These are phyloP conservation scores for Genyomyrus donnyi DNA, from an alignment of 2,113 vertebrate species.

Conservation along the genomic window DNA sequence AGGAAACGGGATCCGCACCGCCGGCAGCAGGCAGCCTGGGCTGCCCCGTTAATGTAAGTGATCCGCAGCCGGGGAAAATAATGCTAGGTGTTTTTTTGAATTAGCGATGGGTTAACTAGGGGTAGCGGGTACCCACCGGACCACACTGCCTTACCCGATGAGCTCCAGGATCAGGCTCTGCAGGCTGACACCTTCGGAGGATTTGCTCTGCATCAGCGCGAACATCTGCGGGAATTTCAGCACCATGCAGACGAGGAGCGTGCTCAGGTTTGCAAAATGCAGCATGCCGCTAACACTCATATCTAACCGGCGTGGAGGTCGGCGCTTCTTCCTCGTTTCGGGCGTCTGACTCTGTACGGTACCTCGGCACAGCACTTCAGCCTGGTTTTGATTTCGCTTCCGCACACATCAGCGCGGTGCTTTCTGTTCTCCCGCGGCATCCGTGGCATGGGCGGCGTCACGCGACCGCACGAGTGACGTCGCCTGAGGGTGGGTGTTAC, in stretches of 20 bases:
- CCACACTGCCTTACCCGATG: conserved; percentile 59
- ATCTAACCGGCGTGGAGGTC: background rate
- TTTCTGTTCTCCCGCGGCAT: background rate
- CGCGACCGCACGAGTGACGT: background rate
- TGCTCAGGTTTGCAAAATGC: conserved; percentile 73
- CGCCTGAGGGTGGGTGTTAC: background rate
- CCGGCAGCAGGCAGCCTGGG: background rate
- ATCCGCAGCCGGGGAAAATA: background rate
- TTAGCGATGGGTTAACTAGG: background rate
- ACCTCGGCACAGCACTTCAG: background rate
- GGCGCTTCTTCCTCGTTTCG: background rate
- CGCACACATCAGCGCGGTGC: conserved; percentile 37
- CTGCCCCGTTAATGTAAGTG: background rate
- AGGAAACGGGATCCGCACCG: background rate
- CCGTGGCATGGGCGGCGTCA: background rate
- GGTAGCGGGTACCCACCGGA: background rate
- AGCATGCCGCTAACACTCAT: conserved; percentile 50
- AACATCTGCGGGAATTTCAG: conserved; percentile 85
- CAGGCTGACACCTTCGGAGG: conserved; percentile 70
- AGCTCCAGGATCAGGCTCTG: conserved; percentile 78
- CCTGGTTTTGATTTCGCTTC: conserved; percentile 35
- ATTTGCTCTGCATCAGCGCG: conserved; percentile 62
- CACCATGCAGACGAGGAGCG: conserved; percentile 69
- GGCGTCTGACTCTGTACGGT: background rate
- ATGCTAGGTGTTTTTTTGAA: background rate